phyloP scores from a whole-genome alignment of 2,113 vertebrate species.

The Oreochromis niloticus region DNA sequence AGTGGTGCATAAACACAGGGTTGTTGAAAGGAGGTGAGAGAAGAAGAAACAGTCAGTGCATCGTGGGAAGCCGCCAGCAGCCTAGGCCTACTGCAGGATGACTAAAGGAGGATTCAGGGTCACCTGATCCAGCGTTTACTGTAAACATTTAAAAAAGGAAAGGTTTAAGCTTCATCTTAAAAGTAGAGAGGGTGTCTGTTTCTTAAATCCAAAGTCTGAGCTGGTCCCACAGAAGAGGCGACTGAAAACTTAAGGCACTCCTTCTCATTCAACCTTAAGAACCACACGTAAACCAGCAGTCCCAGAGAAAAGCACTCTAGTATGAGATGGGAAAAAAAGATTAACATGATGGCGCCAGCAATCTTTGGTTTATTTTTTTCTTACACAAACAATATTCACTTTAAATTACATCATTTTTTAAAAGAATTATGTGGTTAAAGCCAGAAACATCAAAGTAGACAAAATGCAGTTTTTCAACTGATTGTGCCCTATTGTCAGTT shows the following conservation, averaged over 20 bases:
- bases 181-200: background rate
- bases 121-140: background rate
- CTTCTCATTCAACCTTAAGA: background rate
- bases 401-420: background rate
- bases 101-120: background rate
- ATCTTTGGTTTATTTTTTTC: background rate
- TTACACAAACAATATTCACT: background rate
- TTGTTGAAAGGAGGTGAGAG: background rate
- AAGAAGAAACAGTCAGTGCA: background rate
- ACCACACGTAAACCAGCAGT: background rate
- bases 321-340: background rate
- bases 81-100: background rate
- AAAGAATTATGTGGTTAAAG: background rate
- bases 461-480: background rate
- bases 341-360: background rate
- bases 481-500: background rate
- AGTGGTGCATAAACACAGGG: background rate
- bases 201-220: background rate
- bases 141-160: background rate
- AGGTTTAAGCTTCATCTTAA: background rate
- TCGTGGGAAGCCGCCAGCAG: background rate
- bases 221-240: background rate
- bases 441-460: background rate
- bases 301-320: background rate
- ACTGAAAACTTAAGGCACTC: fast-evolving